phyloP scores from a whole-genome alignment of 37 sponge, comb jelly and placozoan genomes.

The Beroe forskalii region DNA sequence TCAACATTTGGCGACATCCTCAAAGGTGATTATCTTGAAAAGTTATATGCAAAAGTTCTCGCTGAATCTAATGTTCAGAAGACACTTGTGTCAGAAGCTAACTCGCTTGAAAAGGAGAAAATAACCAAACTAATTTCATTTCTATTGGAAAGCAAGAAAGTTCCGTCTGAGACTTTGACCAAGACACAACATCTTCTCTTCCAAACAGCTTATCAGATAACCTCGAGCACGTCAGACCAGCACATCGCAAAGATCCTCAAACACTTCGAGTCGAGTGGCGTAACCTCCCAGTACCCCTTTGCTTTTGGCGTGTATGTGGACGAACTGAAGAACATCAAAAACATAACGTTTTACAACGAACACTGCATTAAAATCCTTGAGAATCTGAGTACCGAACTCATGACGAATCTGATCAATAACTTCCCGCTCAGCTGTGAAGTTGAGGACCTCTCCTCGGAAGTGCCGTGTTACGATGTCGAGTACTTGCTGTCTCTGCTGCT shows the following conservation, averaged over 20 bases:
- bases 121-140: neutral
- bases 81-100: neutral
- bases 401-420: constrained; percentile 24
- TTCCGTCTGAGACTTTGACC: neutral
- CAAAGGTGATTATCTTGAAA: neutral
- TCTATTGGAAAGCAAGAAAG: neutral
- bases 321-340: neutral
- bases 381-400: neutral
- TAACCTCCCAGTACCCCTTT: constrained; percentile 44
- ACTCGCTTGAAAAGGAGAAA: neutral
- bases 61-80: neutral
- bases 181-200: neutral
- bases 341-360: constrained; percentile 8
- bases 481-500: constrained; percentile 34
- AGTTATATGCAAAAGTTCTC: neutral
- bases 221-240: neutral
- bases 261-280: neutral
- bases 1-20: neutral
- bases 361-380: constrained; percentile 39
- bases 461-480: neutral
- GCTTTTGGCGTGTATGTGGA: neutral
- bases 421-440: neutral
- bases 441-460: neutral
- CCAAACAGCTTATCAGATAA: neutral
- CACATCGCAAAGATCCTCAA: constrained; percentile 7